A percentile compares a stretch with the other conserved stretches of the same genome.
Conservation (phyloP, 92 coral and sea anemone genomes). For the Actinernus sp. region DNA sequence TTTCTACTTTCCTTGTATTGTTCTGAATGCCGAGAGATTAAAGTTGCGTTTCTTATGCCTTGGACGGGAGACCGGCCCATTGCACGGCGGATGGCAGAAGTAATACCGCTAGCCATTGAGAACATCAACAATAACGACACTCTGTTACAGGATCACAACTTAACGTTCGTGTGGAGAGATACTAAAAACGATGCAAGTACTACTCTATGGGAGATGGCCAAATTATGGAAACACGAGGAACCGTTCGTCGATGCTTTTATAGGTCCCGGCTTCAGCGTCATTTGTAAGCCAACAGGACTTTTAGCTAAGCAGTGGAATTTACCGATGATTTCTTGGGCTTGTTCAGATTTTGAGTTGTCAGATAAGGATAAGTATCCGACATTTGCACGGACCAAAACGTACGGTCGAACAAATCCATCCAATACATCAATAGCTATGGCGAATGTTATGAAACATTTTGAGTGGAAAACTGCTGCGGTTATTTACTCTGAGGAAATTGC, state of each 20-base stretch:
- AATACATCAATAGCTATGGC: conserved; percentile 8
- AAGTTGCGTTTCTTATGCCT: conserved; percentile 8
- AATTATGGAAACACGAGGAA: conserved; percentile 6
- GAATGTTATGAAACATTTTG: background rate
- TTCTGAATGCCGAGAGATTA: no score
- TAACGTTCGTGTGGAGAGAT: conserved; percentile 13
- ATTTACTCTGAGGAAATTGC: background rate
- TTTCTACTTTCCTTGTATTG: no score
- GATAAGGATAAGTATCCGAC: background rate
- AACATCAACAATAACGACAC: conserved; percentile 3
- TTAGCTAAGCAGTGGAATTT: conserved; percentile 6
- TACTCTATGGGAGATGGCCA: conserved; percentile 3
- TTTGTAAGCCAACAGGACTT: conserved; percentile 11
- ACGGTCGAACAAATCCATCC: conserved; percentile 9
- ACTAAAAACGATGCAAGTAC: conserved; percentile 1
- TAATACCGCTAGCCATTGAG: background rate
- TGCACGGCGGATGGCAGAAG: conserved; percentile 3
- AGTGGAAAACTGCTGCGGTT: background rate
- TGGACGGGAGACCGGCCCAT: conserved; percentile 11
- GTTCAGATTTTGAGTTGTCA: background rate
- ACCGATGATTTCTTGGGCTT: conserved; percentile 23
- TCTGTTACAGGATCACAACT: background rate
- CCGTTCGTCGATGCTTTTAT: conserved; percentile 17
- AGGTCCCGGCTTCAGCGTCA: conserved; percentile 8
- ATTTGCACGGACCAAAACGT: conserved; percentile 15